Conservation (phyloP, 2,888 invertebrate genomes). For the Strigamia maritima region DNA sequence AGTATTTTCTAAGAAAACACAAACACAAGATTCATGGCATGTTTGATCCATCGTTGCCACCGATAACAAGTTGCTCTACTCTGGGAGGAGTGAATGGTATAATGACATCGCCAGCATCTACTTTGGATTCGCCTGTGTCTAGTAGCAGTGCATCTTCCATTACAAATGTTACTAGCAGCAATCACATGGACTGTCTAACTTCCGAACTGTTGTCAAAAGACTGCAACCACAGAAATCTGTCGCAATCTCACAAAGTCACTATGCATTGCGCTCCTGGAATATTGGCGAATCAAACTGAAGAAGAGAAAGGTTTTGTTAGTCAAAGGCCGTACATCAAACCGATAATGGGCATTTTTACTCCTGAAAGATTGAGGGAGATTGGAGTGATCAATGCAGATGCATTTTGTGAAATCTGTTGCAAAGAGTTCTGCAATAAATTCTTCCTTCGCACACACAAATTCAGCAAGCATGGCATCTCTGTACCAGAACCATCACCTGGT, state of each 20-base stretch:
- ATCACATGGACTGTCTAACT: constrained; percentile 14
- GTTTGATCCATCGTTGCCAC: constrained; percentile 42
- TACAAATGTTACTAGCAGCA: constrained; percentile 37
- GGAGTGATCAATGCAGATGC: constrained; percentile 72
- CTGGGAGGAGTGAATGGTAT: constrained; percentile 4
- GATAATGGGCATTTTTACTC: constrained; percentile 58
- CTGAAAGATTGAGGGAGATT: constrained; percentile 69
- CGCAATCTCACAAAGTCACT: constrained; percentile 7
- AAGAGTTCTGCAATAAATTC: constrained; percentile 90
- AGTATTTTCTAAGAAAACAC: constrained; percentile 68
- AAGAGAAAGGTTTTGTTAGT: constrained; percentile 28
- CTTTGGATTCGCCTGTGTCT: constrained; percentile 36
- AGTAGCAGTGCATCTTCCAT: constrained; percentile 34
- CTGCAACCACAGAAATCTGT: constrained; percentile 26
- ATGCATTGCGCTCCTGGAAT: not conserved
- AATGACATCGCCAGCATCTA: constrained; percentile 34
- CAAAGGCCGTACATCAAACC: constrained; percentile 34
- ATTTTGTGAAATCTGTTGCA: constrained; percentile 90
- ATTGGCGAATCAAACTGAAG: not conserved
- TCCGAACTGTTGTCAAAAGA: constrained; percentile 35
- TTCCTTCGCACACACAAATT: constrained; percentile 88
- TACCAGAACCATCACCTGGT: constrained; percentile 50
- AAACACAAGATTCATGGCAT: constrained; percentile 66
- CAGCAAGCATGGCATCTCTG: constrained; percentile 79
- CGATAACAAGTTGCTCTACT: constrained; percentile 26